phyloP scores from a whole-genome alignment of 2,113 vertebrate species.

The Proteles cristata region DNA sequence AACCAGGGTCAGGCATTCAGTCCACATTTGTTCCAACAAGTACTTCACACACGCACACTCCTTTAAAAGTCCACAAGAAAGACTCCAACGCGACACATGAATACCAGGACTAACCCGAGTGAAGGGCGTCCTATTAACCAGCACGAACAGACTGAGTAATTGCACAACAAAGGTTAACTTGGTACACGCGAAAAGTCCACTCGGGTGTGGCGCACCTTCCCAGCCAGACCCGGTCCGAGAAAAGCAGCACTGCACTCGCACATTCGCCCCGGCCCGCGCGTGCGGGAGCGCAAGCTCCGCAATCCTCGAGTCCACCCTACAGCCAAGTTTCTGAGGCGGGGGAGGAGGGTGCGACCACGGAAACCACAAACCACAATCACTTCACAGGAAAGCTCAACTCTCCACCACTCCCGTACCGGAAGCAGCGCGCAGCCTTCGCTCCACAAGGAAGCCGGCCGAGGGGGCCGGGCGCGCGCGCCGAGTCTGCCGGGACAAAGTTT shows the following conservation, averaged over 20 bases:
- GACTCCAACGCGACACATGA: neutral
- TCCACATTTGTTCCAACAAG: slow-evolving; percentile 42
- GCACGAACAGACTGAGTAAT: neutral
- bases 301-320: neutral
- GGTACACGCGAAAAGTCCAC: neutral
- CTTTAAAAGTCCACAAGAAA: slow-evolving; percentile 35
- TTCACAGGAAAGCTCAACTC: neutral
- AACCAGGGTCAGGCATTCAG: neutral
- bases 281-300: neutral
- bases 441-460: neutral
- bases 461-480: neutral
- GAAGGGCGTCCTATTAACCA: neutral
- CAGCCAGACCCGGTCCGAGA: neutral
- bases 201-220: slow-evolving; percentile 60
- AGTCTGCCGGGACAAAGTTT: slow-evolving; percentile 55
- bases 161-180: neutral
- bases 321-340: neutral
- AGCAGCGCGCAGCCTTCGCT: neutral
- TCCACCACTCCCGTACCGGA: neutral
- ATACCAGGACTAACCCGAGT: neutral
- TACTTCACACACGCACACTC: neutral
- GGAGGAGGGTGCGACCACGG: neutral
- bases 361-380: neutral
- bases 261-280: neutral
- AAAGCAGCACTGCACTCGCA: neutral